phyloP scores from a whole-genome alignment of 2,888 invertebrate species.

The Xanthorhoe designata region DNA sequence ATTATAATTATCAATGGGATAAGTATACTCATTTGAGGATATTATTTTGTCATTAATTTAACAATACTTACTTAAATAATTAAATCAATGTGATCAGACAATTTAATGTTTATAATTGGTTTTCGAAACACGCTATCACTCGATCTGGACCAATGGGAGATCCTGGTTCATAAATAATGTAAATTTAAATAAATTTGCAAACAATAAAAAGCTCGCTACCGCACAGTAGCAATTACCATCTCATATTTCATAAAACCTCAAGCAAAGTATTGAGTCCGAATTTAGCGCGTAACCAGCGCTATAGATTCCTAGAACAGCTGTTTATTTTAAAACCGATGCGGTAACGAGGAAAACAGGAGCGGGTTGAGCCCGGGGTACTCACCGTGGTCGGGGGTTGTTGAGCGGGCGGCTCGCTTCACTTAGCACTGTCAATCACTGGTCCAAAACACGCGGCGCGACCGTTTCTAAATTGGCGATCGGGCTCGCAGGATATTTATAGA shows the following conservation, averaged over 20 bases:
- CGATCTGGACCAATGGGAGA: slow-evolving; percentile 8
- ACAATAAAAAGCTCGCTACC: slow-evolving; percentile 22
- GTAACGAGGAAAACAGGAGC: slow-evolving; percentile 60
- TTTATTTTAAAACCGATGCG: slow-evolving; percentile 78
- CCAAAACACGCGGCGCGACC: slow-evolving; percentile 81
- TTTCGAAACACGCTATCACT: background rate
- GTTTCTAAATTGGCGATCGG: slow-evolving; percentile 84
- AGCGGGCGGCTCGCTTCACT: slow-evolving; percentile 75
- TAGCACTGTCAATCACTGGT: slow-evolving; percentile 85
- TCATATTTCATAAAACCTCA: slow-evolving; percentile 64
- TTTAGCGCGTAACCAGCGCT: slow-evolving; percentile 75
- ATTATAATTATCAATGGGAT: background rate
- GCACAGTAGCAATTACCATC: slow-evolving; percentile 46
- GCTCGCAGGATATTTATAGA: slow-evolving; percentile 83
- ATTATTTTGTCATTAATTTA: slow-evolving; percentile 5
- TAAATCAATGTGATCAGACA: background rate
- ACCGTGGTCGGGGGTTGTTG: slow-evolving; percentile 64
- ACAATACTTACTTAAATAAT: background rate
- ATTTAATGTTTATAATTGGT: slow-evolving; percentile 3
- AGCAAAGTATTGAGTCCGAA: slow-evolving; percentile 65
- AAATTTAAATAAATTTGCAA: slow-evolving; percentile 24
- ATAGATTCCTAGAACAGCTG: slow-evolving; percentile 79
- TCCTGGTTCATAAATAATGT: slow-evolving; percentile 24
- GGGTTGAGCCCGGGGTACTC: slow-evolving; percentile 62
- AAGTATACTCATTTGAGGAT: background rate